Evolutionary conservation across 2,113 vertebrate genomes (phyloP).

Genomic region (Pteronura brasiliensis): DNA sequence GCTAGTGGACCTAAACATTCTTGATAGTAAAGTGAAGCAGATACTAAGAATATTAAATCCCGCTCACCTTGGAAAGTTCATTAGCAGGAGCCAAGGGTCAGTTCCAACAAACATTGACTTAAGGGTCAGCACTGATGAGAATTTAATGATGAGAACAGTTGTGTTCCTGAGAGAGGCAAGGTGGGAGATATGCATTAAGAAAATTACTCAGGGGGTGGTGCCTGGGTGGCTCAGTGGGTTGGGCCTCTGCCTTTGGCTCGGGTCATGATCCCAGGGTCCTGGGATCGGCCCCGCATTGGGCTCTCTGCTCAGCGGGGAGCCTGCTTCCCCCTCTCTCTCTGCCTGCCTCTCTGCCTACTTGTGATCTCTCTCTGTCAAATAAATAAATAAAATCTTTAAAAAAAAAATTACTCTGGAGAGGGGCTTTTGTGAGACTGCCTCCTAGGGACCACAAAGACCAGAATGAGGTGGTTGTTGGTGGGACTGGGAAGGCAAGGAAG

Average conservation of each 20-base stretch:
- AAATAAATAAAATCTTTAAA: too few relatives aligned
- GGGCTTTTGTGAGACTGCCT: neutral
- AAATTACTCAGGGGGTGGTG: neutral
- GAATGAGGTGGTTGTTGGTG: neutral
- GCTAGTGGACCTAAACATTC: neutral
- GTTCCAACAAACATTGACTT: neutral
- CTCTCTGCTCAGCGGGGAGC: too few relatives aligned
- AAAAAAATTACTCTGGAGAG: neutral
- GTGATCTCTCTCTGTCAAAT: too few relatives aligned
- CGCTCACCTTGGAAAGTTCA: neutral
- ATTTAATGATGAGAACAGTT: slow-evolving; percentile 6
- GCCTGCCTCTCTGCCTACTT: too few relatives aligned
- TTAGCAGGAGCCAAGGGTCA: slow-evolving; percentile 14
- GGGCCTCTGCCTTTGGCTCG: too few relatives aligned
- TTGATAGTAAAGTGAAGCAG: neutral
- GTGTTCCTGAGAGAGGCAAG: neutral
- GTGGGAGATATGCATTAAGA: neutral
- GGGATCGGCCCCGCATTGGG: too few relatives aligned
- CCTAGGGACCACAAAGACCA: neutral
- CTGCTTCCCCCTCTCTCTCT: too few relatives aligned
- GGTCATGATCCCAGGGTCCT: too few relatives aligned
- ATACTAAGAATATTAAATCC: neutral
- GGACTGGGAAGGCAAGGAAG: neutral
- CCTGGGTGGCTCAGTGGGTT: too few relatives aligned
- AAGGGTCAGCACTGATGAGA: neutral